phyloP scores from a whole-genome alignment of 92 coral and sea anemone species.

The Hydrozoanthus gracilis region DNA sequence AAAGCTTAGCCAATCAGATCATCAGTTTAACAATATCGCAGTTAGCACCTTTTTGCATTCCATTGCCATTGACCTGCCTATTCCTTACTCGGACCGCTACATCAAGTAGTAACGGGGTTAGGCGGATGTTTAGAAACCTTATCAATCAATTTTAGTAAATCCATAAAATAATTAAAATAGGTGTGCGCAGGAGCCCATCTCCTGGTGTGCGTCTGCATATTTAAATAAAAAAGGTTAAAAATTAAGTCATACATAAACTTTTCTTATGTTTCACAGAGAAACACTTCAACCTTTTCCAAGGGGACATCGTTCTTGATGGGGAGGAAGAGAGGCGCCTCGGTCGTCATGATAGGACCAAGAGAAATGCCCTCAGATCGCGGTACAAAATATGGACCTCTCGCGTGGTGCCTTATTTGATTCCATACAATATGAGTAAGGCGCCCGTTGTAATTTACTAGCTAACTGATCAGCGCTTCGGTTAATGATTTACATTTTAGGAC shows the following conservation, averaged over 20 bases:
- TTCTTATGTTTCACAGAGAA: background rate
- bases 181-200: no score
- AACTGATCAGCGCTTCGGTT: no score
- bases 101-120: no score
- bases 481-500: no score
- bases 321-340: constrained; percentile 19
- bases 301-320: constrained; percentile 35
- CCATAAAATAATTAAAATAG: no score
- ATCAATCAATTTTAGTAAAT: no score
- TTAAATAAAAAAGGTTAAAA: background rate
- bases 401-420: constrained; percentile 12
- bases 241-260: background rate
- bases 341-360: constrained; percentile 41
- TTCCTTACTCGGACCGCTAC: no score
- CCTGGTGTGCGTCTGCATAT: background rate
- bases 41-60: no score
- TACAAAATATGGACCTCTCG: constrained; percentile 38
- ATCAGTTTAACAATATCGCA: no score
- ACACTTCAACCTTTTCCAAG: constrained; percentile 35
- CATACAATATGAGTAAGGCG: constrained; percentile 2
- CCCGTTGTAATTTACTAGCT: background rate
- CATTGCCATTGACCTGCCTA: no score
- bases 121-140: no score
- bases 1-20: no score
- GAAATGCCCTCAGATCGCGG: constrained; percentile 31